Base-by-base conservation (phyloP, 2,888 invertebrate genomes). In the Andrena hattorfiana region DNA sequence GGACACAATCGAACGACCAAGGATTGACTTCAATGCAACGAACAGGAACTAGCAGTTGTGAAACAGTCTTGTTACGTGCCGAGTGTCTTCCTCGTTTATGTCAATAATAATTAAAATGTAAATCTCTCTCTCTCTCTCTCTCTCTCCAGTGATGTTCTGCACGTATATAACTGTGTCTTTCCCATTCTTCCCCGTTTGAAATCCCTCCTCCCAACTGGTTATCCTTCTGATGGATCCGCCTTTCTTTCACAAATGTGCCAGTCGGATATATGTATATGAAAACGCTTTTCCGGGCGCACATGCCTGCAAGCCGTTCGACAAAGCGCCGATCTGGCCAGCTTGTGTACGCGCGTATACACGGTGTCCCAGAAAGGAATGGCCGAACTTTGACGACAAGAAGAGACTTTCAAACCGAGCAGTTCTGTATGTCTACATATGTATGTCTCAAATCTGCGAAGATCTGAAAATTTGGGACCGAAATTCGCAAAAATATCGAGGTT, bases 51-150 rank as follows among this genome's bases (percentile, higher is more conserved):
- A 8, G 23, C 20, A 42, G 42, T 60, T 30, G 23, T 60, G 35
- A 62, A 60, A 62, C 62, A 51, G 67, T 23, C n/a, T 20, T 6
- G 32, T 48, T 32, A 69, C 28, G 60, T 28, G 28, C 6, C 51
- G n/a, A 42, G 32, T 66, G 35, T 13, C 35, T 20, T 3, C 13
- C 23, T 23, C 32, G 32, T 66, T 28, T 28, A 28, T 54, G 54
- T 64, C 72, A 66, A 73, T 63, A 51, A 32, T 73, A 73, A 66
- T 73, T 73, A 73, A 30, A 48, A 54, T 28, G 42, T 66, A 48
- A 42, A 32, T 63, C 51, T 32, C 42, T 42, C 49, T 51, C 48
- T 63, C 49, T 23, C 48, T 63, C 51, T 63, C 28, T 56, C 20
- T 48, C 20, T 20, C 28, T 28, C 62, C 10, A 67, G 28, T 30